A percentile compares a stretch with the other conserved stretches of the same genome.
These are phyloP conservation scores for Apaloderma vittatum DNA, from an alignment of 2,113 vertebrate genomes.

Conservation along the genomic window DNA sequence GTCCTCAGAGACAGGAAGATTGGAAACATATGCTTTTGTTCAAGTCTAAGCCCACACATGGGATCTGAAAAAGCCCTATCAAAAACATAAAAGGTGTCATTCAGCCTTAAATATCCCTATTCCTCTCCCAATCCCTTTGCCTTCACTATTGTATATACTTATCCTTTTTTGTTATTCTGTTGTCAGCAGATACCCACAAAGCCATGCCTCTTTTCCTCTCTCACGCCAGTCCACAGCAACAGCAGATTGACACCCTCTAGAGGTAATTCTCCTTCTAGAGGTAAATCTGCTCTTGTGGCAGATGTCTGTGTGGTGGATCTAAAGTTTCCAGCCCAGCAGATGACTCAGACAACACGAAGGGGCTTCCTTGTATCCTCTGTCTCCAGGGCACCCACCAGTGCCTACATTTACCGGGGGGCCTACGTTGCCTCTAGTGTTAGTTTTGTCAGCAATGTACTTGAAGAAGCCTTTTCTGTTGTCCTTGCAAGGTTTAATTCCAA, in stretches of 20 bases:
- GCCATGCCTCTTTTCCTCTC: not conserved
- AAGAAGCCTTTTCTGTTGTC: too few species aligned
- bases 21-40: not conserved
- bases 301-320: conserved; percentile 6
- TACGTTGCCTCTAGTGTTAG: too few species aligned
- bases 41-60: not conserved
- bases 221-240: not conserved
- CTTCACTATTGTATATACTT: not conserved
- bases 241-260: not conserved
- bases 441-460: too few species aligned
- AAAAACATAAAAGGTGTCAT: conserved; percentile 14
- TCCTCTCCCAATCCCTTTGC: too few species aligned
- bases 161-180: not conserved
- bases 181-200: not conserved
- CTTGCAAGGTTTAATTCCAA: too few species aligned
- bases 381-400: too few species aligned
- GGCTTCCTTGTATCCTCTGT: not conserved
- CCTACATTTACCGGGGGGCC: too few species aligned
- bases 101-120: not conserved
- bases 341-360: not conserved
- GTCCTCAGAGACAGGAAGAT: not conserved
- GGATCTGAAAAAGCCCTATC: not conserved
- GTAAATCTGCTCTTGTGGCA: too few species aligned
- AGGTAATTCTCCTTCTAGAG: too few species aligned
- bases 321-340: conserved; percentile 18